Percentiles rank a stretch among this genome's conserved stretches.
Conservation (phyloP, 2,113 vertebrate genomes). For the Amphiprion ocellaris region DNA sequence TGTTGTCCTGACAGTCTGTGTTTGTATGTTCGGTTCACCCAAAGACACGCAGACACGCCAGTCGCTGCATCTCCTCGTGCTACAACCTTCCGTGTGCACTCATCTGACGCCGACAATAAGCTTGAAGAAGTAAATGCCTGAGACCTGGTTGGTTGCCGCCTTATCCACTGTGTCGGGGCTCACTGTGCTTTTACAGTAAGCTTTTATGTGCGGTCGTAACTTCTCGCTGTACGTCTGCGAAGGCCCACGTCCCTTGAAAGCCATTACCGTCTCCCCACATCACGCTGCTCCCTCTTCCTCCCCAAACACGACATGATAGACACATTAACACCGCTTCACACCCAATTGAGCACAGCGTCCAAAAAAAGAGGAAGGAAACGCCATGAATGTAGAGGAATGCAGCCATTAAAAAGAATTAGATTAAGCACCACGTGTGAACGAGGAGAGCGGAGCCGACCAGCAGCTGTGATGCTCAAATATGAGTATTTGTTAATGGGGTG, state of each 20-base stretch:
- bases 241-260: conserved; percentile 68
- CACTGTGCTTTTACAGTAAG: conserved; percentile 44
- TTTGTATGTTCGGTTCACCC: conserved; percentile 7
- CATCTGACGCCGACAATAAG: conserved; percentile 28
- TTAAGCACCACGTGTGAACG: conserved; percentile 16
- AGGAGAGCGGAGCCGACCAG: conserved; percentile 1
- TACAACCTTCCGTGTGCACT: neutral
- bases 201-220: conserved; percentile 65
- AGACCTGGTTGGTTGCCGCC: conserved; percentile 21
- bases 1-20: conserved; percentile 30
- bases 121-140: conserved; percentile 29
- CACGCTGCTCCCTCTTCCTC: conserved; percentile 55
- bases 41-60: conserved; percentile 11
- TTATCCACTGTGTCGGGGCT: conserved; percentile 6
- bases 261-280: conserved; percentile 65
- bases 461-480: conserved; percentile 42
- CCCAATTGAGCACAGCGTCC: conserved; percentile 70
- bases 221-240: conserved; percentile 38
- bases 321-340: conserved; percentile 79
- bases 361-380: conserved; percentile 56
- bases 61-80: conserved; percentile 8
- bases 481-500: conserved; percentile 37
- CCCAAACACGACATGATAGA: conserved; percentile 66
- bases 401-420: conserved; percentile 37
- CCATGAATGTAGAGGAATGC: conserved; percentile 55